These are phyloP conservation scores for Panthera tigris DNA, from an alignment of 2,113 vertebrate species.

Conservation along the genomic window DNA sequence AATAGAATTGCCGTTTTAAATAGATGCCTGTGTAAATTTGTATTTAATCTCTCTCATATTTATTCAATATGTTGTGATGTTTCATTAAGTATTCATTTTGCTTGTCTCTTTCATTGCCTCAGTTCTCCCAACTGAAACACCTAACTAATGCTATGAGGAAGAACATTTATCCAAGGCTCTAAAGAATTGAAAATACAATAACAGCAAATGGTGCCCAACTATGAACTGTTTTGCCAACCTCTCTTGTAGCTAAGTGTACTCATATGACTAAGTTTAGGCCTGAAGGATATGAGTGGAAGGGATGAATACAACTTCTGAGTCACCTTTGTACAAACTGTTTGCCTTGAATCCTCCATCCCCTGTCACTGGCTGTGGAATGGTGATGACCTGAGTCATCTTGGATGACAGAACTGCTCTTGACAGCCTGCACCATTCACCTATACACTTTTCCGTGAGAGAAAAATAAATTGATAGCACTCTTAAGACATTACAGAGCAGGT, in stretches of 20 bases:
- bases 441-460: not conserved
- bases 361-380: not conserved
- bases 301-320: not conserved
- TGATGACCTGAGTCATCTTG: not conserved
- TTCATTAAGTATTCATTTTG: constrained; percentile 70
- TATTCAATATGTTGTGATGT: constrained; percentile 69
- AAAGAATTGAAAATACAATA: not conserved
- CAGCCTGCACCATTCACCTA: not conserved
- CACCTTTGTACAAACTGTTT: not conserved
- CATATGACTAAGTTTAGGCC: not conserved
- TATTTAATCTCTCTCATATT: constrained; percentile 72
- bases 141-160: constrained; percentile 3
- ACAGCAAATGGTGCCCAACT: not conserved
- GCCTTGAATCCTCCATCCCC: not conserved
- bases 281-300: not conserved
- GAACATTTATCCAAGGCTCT: not conserved
- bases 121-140: constrained; percentile 61
- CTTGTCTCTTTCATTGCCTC: constrained; percentile 62
- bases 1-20: constrained; percentile 76
- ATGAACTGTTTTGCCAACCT: not conserved
- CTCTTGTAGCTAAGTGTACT: not conserved
- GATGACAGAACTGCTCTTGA: not conserved
- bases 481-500: not conserved
- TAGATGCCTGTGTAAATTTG: constrained; percentile 58
- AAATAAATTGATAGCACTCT: not conserved